Evolutionary conservation across 1,140 invertebrate species (phyloP).

Genomic region (Eufriesea mexicana): DNA sequence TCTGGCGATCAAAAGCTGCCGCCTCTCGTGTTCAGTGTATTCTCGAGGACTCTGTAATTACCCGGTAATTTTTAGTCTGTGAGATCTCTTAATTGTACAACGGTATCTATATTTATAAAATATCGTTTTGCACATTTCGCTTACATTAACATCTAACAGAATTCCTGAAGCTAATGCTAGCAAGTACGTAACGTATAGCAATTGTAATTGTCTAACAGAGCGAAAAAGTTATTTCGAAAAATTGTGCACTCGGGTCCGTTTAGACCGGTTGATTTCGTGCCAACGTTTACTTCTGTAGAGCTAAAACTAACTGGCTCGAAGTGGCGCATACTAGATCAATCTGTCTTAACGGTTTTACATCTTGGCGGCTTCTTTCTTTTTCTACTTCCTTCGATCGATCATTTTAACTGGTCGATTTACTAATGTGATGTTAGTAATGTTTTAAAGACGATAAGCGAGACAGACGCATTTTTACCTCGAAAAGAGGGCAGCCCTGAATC

Average conservation of each 20-base stretch:
- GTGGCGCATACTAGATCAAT: constrained; percentile 6
- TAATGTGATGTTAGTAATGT: neutral
- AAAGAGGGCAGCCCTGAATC: constrained; percentile 86
- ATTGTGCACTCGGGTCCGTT: constrained; percentile 8
- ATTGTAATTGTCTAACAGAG: neutral
- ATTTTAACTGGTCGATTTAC: neutral
- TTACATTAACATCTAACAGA: neutral
- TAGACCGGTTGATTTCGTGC: constrained; percentile 38
- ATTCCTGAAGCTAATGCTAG: neutral
- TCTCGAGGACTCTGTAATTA: constrained; percentile 87
- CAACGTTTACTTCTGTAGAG: constrained; percentile 40
- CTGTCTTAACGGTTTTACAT: constrained; percentile 5
- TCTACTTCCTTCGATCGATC: neutral
- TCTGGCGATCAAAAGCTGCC: constrained; percentile 92
- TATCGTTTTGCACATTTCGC: neutral
- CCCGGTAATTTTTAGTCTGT: neutral
- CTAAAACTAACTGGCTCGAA: constrained; percentile 9
- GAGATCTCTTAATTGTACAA: too few relatives aligned
- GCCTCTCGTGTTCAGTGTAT: constrained; percentile 92
- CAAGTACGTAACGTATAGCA: neutral
- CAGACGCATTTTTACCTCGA: constrained; percentile 72
- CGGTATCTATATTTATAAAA: too few relatives aligned
- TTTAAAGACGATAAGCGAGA: neutral
- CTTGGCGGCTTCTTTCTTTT: neutral
- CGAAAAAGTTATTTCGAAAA: constrained; percentile 26